A percentile compares a stretch with the other conserved stretches of the same genome.
Conservation (phyloP, 2,113 vertebrate genomes). For the Sinosuthora webbiana region DNA sequence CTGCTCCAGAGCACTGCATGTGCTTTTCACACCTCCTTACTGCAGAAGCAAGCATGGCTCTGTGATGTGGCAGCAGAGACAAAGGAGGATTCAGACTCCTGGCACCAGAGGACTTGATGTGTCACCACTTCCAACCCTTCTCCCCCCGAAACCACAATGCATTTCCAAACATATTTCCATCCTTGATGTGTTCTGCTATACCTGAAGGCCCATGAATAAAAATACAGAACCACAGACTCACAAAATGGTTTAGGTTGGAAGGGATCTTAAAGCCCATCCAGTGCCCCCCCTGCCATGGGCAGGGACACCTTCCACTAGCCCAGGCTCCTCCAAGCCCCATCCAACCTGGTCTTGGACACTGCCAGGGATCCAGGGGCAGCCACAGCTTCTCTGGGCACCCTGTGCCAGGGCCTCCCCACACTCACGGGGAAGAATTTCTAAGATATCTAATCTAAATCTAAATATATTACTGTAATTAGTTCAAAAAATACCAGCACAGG, state of each 20-base stretch:
- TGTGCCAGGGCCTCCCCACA: neutral
- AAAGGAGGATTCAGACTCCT: neutral
- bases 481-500: neutral
- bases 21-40: neutral
- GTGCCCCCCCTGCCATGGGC: neutral
- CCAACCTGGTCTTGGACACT: neutral
- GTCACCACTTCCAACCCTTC: neutral
- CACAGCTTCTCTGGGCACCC: neutral
- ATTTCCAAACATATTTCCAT: neutral
- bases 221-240: neutral
- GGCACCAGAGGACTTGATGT: too few species aligned
- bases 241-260: neutral
- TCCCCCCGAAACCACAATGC: neutral
- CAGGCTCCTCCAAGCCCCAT: accelerated
- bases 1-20: neutral
- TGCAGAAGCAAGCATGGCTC: neutral
- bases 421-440: neutral
- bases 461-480: neutral
- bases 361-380: neutral
- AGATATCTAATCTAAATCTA: neutral
- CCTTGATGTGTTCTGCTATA: neutral
- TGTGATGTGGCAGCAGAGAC: neutral
- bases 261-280: neutral
- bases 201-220: neutral
- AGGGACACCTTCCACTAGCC: accelerated